A percentile compares a stretch with the other conserved stretches of the same genome.
These are phyloP conservation scores for Drosophila orosa DNA, from an alignment of 1,140 invertebrate genomes.

Conservation along the genomic window DNA sequence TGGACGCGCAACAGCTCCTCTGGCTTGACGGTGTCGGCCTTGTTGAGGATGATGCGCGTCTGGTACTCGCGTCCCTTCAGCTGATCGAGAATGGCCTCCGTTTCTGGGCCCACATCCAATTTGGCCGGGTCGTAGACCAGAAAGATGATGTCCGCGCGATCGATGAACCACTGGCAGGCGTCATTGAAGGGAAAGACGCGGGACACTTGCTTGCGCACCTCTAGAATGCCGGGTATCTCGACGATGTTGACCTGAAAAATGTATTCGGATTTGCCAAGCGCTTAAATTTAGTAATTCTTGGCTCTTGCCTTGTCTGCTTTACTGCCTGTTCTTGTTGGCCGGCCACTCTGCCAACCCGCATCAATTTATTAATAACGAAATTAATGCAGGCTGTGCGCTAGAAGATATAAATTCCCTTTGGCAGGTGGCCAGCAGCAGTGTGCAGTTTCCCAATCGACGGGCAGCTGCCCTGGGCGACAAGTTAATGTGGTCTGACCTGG, in stretches of 20 bases:
- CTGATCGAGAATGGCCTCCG: conserved; percentile 96
- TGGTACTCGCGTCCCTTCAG: conserved; percentile 96
- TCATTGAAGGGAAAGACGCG: conserved; percentile 97
- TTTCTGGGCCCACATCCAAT: conserved; percentile 96
- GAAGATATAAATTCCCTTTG: conserved; percentile 65
- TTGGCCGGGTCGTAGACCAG: conserved; percentile 97
- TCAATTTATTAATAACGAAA: conserved; percentile 77
- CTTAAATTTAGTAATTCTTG: conserved; percentile 65
- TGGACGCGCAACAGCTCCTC: conserved; percentile 97
- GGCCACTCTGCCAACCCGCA: conserved; percentile 31
- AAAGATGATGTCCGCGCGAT: conserved; percentile 97
- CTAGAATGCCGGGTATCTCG: conserved; percentile 97
- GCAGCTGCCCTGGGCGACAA: conserved; percentile 65
- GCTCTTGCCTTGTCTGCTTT: conserved; percentile 39
- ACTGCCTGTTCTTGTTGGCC: conserved; percentile 11
- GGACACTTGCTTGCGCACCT: conserved; percentile 96
- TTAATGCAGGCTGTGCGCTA: conserved; percentile 60
- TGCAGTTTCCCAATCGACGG: conserved; percentile 72
- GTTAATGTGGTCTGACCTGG: conserved; percentile 57
- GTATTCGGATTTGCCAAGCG: conserved; percentile 21
- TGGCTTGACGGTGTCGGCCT: conserved; percentile 96
- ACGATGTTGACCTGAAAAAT: conserved; percentile 94
- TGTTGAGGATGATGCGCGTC: conserved; percentile 96
- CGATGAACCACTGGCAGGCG: conserved; percentile 98
- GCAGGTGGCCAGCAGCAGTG: conserved; percentile 63